These are phyloP conservation scores for Drosophila kuntzei DNA, from an alignment of 2,888 invertebrate genomes.

Conservation along the genomic window DNA sequence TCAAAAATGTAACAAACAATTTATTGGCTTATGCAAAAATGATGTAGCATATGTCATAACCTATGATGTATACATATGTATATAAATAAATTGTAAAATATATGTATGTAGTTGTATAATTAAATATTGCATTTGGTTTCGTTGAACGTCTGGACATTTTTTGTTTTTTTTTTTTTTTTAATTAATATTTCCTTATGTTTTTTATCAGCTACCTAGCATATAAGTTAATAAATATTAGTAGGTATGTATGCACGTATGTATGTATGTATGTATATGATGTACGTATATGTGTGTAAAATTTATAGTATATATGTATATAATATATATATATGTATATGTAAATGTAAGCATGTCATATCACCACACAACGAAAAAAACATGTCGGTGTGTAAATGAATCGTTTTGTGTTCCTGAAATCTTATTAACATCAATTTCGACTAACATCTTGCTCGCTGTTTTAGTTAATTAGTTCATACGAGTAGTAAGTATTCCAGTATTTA, in stretches of 20 bases:
- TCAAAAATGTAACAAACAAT: conserved; percentile 74
- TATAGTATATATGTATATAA: conserved; percentile 36
- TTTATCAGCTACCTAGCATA: conserved; percentile 55
- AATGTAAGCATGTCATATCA: conserved; percentile 46
- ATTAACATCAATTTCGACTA: conserved; percentile 20
- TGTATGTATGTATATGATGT: conserved; percentile 57
- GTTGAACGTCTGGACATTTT: conserved; percentile 78
- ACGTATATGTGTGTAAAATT: conserved; percentile 57
- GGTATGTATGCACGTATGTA: conserved; percentile 67
- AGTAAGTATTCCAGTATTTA: conserved; percentile 15
- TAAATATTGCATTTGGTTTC: conserved; percentile 79
- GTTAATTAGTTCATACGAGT: conserved; percentile 12
- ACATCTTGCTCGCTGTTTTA: conserved; percentile 13
- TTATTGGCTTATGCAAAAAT: conserved; percentile 71
- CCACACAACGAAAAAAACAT: conserved; percentile 44
- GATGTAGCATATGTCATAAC: conserved; percentile 63
- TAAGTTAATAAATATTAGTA: conserved; percentile 49
- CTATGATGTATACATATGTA: conserved; percentile 62
- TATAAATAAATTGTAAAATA: conserved; percentile 73
- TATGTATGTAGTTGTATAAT: conserved; percentile 69
- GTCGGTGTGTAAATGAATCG: conserved; percentile 43
- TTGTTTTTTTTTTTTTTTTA: conserved; percentile 17
- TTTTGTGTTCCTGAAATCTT: conserved; percentile 38
- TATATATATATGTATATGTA: conserved; percentile 27
- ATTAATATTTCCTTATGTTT: not conserved